These are phyloP conservation scores for Euura saliciscinereae DNA, from an alignment of 1,140 invertebrate genomes.

Conservation along the genomic window DNA sequence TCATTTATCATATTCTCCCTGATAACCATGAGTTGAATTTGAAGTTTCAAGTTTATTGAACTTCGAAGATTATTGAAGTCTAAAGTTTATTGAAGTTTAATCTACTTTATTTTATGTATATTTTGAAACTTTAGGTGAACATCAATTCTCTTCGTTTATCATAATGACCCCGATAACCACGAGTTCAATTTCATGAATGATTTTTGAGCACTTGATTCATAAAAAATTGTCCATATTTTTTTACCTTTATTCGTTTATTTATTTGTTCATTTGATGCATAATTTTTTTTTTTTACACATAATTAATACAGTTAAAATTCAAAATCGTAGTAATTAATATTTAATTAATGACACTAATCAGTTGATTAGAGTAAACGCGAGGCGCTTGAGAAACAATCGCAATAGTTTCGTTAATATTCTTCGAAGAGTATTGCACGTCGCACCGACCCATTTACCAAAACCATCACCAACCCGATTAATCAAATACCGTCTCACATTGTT, in stretches of 20 bases:
- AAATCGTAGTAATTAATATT: neutral
- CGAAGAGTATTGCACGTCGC: constrained; percentile 4
- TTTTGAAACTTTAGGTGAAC: no score
- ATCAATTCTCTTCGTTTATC: no score
- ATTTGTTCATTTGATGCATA: neutral
- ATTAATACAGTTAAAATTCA: neutral
- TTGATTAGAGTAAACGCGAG: no score
- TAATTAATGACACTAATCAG: no score
- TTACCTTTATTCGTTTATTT: neutral
- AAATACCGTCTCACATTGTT: neutral
- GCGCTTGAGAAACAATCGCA: neutral
- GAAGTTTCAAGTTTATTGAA: no score
- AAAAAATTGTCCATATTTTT: neutral
- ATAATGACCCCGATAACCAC: no score
- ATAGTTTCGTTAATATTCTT: neutral
- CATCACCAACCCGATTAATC: neutral
- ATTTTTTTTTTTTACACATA: neutral
- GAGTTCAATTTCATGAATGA: neutral
- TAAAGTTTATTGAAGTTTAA: no score
- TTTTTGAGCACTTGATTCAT: neutral
- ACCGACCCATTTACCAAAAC: constrained; percentile 13
- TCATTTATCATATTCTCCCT: no score
- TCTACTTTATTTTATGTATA: no score
- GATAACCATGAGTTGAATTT: no score
- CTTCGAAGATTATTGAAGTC: no score